Evolutionary conservation across 2,113 vertebrate species (phyloP).

Genomic region (Scolopax mira): DNA sequence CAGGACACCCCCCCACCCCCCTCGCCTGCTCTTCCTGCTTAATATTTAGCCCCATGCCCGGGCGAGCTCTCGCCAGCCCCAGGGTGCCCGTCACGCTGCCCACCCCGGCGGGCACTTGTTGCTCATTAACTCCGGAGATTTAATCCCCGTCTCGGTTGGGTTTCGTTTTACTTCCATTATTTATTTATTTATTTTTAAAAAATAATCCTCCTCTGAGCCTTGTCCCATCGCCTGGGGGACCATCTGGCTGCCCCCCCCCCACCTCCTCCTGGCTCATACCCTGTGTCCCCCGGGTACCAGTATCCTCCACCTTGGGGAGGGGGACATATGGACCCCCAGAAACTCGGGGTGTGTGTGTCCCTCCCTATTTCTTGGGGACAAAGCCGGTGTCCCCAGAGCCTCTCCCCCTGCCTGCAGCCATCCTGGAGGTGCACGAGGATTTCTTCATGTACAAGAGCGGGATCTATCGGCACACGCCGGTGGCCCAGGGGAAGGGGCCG

Average conservation of each 20-base stretch:
- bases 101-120: neutral
- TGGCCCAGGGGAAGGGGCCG: slow-evolving; percentile 78
- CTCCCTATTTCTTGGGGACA: neutral
- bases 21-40: neutral
- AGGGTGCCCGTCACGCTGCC: neutral
- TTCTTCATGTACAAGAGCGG: slow-evolving; percentile 93
- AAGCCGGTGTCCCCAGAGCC: neutral
- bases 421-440: slow-evolving; percentile 97
- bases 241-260: neutral
- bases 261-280: accelerated
- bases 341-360: neutral
- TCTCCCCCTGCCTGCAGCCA: slow-evolving; percentile 73
- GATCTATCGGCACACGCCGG: slow-evolving; percentile 88
- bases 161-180: neutral
- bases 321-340: accelerated
- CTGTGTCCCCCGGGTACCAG: accelerated
- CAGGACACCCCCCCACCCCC: no score
- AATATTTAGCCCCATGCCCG: accelerated
- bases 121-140: slow-evolving; percentile 26
- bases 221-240: accelerated
- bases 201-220: neutral
- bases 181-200: no score
- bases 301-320: neutral
- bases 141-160: neutral
- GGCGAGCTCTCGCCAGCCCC: neutral